Evolutionary conservation across 1,140 invertebrate species (phyloP).

Genomic region (Acromyrmex charruanus): DNA sequence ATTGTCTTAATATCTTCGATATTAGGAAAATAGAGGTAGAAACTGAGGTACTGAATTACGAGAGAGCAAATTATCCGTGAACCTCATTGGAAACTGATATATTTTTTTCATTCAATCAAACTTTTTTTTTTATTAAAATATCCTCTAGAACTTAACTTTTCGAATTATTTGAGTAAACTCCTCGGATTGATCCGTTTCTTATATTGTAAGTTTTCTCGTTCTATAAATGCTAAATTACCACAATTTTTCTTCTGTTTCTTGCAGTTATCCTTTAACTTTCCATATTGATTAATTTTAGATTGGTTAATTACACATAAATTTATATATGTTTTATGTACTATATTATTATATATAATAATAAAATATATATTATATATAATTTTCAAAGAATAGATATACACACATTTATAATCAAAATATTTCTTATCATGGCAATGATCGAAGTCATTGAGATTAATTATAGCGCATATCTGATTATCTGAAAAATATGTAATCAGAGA

Average conservation of each 20-base stretch:
- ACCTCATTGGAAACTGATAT: neutral
- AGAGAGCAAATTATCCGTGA: slow-evolving; percentile 8
- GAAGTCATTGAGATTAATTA: slow-evolving; percentile 32
- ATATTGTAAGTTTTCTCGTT: neutral
- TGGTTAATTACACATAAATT: neutral
- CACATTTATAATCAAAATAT: slow-evolving; percentile 2
- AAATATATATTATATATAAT: neutral
- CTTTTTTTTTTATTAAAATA: slow-evolving; percentile 3
- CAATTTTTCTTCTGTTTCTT: neutral
- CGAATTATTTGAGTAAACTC: neutral
- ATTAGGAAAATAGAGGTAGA: neutral
- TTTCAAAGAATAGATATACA: slow-evolving; percentile 2
- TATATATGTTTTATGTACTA: neutral
- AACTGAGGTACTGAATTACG: neutral
- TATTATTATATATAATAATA: neutral
- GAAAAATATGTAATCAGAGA: slow-evolving; percentile 44
- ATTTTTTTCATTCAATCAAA: slow-evolving; percentile 8
- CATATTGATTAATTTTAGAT: neutral
- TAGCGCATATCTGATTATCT: slow-evolving; percentile 28
- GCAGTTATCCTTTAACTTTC: neutral
- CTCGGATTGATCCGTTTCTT: neutral
- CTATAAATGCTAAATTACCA: neutral
- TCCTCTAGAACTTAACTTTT: neutral
- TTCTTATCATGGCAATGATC: slow-evolving; percentile 13
- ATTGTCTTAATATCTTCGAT: neutral